Evolutionary conservation across 2,888 invertebrate species (phyloP), one percentile per base, ranked within the genome.

Genomic region (Mechanitis messenoides): DNA sequence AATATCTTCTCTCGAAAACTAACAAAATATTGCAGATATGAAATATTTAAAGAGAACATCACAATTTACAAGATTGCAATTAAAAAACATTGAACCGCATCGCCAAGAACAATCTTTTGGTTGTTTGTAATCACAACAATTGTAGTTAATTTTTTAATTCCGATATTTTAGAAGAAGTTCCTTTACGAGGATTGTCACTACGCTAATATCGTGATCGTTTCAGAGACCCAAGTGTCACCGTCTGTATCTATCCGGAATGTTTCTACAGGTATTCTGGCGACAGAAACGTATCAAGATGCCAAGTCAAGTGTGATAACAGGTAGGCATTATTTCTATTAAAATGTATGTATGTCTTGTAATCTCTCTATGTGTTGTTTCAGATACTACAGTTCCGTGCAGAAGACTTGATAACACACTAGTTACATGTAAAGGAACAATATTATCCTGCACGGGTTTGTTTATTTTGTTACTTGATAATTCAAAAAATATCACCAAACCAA

Each of bases 301-400:
- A 69, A 65, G 9, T 62, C 69, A 4, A 69, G 64, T 59, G 53
- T 69, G 53, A 60, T 71, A 1, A 71, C 71, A 12, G 70, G 70
- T 70, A 62, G 62, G 38, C 20, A 31, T 11, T 1, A 50, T n/a
- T 4, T 31, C 1, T 50, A 5, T 1, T 4, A 20, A 50, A 28
- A 28, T 4, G 28, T 28, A 6, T 28, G 6, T 50, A 6, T 2
- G 3, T 50, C 9, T 5, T 50, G 28, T 28, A 45, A n/a, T 33
- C n/a, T n/a, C 12, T 55, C 12, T 33, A 35, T 7, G 11, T 6
- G 1, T 9, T 42, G 1, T 42, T 11, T 33, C 58, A 71, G 71
- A 70, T 45, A 68, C 67, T 12, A 59, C 64, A 2, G 56, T 69
- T 12, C 71, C 71, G 5, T 68, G 66, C n/a, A 61, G 64, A 59